Evolutionary conservation across 2,888 invertebrate species (phyloP), one percentile per base, ranked within the genome.

Genomic region (Caradrina clavipalpis): DNA sequence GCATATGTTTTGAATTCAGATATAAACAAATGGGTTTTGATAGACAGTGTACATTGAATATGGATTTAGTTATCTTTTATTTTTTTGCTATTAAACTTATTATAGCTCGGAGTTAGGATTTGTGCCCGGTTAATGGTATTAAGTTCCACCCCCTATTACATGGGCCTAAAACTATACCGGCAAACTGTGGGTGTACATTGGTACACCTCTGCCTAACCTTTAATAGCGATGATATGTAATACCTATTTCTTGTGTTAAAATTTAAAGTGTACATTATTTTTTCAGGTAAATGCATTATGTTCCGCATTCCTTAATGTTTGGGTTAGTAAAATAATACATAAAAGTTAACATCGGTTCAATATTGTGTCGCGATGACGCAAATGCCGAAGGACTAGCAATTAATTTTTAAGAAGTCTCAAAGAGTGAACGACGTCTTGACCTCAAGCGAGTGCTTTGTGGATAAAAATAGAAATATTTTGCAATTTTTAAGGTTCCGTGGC

Each of bases 11-110:
- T 75, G 72, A 65, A 76, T 81, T 77, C 70, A 77, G 69, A 76
- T 77, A 59, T 66, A 73, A 81, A 84, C 66, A 78, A 81, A 81
- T 70, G 62, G 62, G 17, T 51, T 78, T 73, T 76, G 80, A 73
- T n/a, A 59, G 56, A 57, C 71, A 66, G 56, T 55, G 26, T 58
- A 22, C 63, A 60, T 21, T 62, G 56, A 61, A 69, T 42, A 64
- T 17, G 19, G 45, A 11, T 54, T 65, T 54, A 51, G 26, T 35
- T 2, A 13, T 39, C 11, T 60, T 51, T 54, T 49, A 31, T 2
- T 26, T 45, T 10, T 63, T 19, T 70, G 15, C 2, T 61, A 8
- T 42, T 3, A 13, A 42, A 26, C n/a, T n/a, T n/a, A n/a, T n/a
- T n/a, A n/a, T n/a, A n/a, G n/a, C n/a, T n/a, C n/a, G n/a, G n/a